Percentiles rank a stretch among this genome's conserved stretches.
phyloP scores from a whole-genome alignment of 2,888 invertebrate genomes.

The Drosophila peninsularis region DNA sequence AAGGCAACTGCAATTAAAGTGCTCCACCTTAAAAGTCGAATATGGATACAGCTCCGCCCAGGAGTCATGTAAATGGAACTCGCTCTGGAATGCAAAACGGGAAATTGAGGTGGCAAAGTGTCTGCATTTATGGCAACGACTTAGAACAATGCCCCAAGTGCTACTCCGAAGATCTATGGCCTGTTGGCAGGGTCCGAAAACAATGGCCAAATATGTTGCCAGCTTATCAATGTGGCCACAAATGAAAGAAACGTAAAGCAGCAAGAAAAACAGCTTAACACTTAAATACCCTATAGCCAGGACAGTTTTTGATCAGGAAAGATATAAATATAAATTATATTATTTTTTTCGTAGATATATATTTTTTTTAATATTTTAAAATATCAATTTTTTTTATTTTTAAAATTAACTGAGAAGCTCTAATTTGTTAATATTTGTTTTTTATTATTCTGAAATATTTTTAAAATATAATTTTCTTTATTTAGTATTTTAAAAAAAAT shows the following conservation, averaged over 20 bases:
- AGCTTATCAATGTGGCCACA: slow-evolving; percentile 29
- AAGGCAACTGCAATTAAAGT: slow-evolving; percentile 49
- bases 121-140: slow-evolving; percentile 25
- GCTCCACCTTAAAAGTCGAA: slow-evolving; percentile 17
- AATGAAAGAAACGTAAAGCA: slow-evolving; percentile 2
- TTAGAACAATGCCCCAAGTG: slow-evolving; percentile 44
- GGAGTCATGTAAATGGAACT: slow-evolving; percentile 17
- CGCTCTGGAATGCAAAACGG: slow-evolving; percentile 10
- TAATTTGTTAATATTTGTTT: no score
- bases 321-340: no score
- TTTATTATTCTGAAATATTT: no score
- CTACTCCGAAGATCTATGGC: slow-evolving; percentile 33
- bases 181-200: slow-evolving; percentile 19
- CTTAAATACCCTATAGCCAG: slow-evolving; percentile 6
- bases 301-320: no score
- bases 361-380: no score
- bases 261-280: not conserved
- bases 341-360: no score
- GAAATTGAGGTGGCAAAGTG: slow-evolving; percentile 16
- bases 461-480: no score
- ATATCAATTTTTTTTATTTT: no score
- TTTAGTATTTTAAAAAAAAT: no score
- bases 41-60: not conserved
- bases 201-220: slow-evolving; percentile 37
- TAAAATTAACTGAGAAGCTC: no score